These are phyloP conservation scores for Apodemia zela DNA, from an alignment of 2,888 invertebrate genomes.

Conservation along the genomic window DNA sequence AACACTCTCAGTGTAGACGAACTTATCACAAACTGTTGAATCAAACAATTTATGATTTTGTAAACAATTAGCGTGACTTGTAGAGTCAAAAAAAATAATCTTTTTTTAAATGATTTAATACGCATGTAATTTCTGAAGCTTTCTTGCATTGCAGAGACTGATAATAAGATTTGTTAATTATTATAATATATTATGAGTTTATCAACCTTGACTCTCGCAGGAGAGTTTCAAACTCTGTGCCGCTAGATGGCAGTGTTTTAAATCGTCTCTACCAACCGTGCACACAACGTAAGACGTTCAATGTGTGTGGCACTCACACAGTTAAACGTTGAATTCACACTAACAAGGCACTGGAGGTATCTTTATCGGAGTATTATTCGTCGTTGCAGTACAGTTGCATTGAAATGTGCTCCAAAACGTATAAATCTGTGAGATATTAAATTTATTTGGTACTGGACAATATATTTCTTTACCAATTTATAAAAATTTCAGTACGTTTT, in stretches of 20 bases:
- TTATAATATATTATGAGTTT: constrained; percentile 60
- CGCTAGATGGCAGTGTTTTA: constrained; percentile 63
- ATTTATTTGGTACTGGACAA: neutral
- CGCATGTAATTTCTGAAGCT: constrained; percentile 20
- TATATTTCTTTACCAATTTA: no score
- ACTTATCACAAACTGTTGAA: constrained; percentile 60
- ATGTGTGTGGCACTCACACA: constrained; percentile 57
- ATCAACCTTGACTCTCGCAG: constrained; percentile 66
- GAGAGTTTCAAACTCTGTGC: constrained; percentile 43
- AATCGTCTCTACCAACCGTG: constrained; percentile 25
- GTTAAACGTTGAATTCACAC: constrained; percentile 27
- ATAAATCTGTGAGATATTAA: neutral
- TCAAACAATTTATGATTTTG: constrained; percentile 66
- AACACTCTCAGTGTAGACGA: constrained; percentile 60
- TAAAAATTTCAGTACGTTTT: neutral
- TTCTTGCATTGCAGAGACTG: constrained; percentile 27
- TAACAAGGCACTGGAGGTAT: constrained; percentile 20
- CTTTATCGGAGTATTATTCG: constrained; percentile 5
- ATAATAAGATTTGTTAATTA: constrained; percentile 59
- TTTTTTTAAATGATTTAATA: constrained; percentile 21
- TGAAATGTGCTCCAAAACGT: neutral
- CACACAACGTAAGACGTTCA: constrained; percentile 43
- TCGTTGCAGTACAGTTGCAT: constrained; percentile 7
- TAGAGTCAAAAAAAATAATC: constrained; percentile 35
- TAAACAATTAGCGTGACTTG: constrained; percentile 49